Percentiles rank a stretch among this genome's conserved stretches.
Conservation (phyloP, 2,113 vertebrate species). For the mouse (Mus musculus) region DNA sequence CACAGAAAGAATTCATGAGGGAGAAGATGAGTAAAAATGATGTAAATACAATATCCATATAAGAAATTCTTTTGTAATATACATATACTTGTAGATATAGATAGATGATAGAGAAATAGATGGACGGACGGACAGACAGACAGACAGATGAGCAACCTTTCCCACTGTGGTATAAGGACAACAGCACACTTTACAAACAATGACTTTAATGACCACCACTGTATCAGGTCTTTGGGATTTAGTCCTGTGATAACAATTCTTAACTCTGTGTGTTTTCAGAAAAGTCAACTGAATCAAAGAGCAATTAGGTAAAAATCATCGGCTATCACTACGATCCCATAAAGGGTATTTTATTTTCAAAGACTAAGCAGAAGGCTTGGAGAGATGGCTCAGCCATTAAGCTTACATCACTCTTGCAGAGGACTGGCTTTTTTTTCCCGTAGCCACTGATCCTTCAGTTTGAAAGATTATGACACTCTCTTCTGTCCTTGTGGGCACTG, state of each 20-base stretch:
- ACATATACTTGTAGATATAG: not conserved
- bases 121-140: not conserved
- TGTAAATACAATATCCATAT: not conserved
- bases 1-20: not conserved
- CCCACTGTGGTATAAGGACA: not conserved
- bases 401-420: not conserved
- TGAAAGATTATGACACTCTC: not conserved
- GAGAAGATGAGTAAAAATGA: not conserved
- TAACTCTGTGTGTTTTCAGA: not conserved
- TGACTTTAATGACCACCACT: not conserved
- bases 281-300: constrained; percentile 30
- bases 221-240: not conserved
- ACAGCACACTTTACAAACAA: not conserved
- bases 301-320: not conserved
- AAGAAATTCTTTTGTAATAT: not conserved
- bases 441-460: not conserved
- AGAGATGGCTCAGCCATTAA: not conserved
- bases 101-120: not conserved
- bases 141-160: not conserved
- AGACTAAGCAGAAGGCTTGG: not conserved
- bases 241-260: not conserved
- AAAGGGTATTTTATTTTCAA: not conserved
- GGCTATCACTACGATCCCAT: not conserved
- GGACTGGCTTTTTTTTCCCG: not conserved
- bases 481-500: not conserved